A percentile compares a stretch with the other conserved stretches of the same genome.
Conservation (phyloP, 2,888 invertebrate species). For the Drosophila fungiperda region DNA sequence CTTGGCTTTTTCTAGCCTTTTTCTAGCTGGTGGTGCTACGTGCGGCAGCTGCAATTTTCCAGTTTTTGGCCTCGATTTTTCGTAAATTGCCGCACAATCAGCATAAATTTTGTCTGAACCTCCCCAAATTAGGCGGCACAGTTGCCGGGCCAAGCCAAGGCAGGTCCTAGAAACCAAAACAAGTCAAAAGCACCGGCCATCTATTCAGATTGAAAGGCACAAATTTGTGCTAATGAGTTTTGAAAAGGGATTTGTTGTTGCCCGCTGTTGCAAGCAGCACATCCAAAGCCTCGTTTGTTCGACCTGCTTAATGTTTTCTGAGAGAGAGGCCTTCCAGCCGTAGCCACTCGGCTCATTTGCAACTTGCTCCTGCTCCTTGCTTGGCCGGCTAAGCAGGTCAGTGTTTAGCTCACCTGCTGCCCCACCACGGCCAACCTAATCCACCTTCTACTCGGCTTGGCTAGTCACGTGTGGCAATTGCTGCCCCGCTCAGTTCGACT, state of each 20-base stretch:
- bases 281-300: constrained; percentile 43
- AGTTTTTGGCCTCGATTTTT: constrained; percentile 61
- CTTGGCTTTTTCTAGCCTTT: constrained; percentile 9
- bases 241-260: constrained; percentile 76
- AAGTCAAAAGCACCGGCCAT: constrained; percentile 12
- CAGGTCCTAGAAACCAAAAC: constrained; percentile 19
- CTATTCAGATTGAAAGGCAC: constrained; percentile 70
- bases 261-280: constrained; percentile 2
- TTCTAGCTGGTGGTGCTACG: constrained; percentile 33
- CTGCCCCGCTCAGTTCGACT: constrained; percentile 1
- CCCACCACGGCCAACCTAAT: constrained; percentile 20
- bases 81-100: constrained; percentile 82
- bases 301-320: constrained; percentile 59
- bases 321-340: not conserved
- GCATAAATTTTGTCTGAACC: constrained; percentile 73
- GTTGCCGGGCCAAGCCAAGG: constrained; percentile 56
- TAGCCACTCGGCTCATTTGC: constrained; percentile 22
- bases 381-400: constrained; percentile 65
- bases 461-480: constrained; percentile 71
- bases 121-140: constrained; percentile 65
- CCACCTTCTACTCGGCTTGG: constrained; percentile 40
- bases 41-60: constrained; percentile 64
- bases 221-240: constrained; percentile 80
- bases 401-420: constrained; percentile 27
- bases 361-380: constrained; percentile 53